phyloP scores from a whole-genome alignment of 1,140 invertebrate species.

The Gryllus bimaculatus region DNA sequence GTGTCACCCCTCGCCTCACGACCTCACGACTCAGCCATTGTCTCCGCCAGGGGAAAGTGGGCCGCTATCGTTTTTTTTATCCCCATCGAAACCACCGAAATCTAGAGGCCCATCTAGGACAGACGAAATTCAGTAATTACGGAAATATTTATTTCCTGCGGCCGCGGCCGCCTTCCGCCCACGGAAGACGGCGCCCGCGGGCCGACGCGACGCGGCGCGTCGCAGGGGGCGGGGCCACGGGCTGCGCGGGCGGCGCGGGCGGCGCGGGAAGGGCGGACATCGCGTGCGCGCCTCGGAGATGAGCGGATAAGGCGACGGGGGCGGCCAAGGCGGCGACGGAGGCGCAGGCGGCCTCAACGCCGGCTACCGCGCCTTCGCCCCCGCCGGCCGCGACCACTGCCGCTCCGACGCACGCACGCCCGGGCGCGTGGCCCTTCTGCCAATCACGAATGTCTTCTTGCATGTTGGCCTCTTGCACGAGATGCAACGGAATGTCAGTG shows the following conservation, averaged over 20 bases:
- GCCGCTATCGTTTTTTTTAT: background rate
- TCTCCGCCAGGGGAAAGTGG: background rate
- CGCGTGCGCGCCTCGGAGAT: background rate
- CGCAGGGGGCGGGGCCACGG: background rate
- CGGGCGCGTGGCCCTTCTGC: too few relatives aligned
- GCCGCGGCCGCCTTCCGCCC: background rate
- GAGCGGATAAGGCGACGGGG: too few relatives aligned
- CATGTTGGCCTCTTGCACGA: too few relatives aligned
- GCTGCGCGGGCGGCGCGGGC: background rate
- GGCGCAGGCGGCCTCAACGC: too few relatives aligned
- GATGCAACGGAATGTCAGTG: too few relatives aligned
- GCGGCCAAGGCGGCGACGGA: too few relatives aligned
- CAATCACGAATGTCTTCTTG: too few relatives aligned
- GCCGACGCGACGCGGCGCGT: background rate
- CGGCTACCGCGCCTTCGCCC: too few relatives aligned
- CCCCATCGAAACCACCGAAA: background rate
- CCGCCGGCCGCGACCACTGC: too few relatives aligned
- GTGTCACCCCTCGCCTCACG: background rate
- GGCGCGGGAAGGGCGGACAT: background rate
- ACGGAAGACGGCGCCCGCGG: background rate
- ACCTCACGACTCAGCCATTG: background rate
- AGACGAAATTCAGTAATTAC: background rate
- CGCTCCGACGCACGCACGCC: too few relatives aligned
- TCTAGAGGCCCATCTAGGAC: background rate
- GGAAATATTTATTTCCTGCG: slow-evolving; percentile 4